Percentiles rank a stretch among this genome's conserved stretches.
Conservation (phyloP, 1,140 invertebrate species). For the Drosophila murphyi region DNA sequence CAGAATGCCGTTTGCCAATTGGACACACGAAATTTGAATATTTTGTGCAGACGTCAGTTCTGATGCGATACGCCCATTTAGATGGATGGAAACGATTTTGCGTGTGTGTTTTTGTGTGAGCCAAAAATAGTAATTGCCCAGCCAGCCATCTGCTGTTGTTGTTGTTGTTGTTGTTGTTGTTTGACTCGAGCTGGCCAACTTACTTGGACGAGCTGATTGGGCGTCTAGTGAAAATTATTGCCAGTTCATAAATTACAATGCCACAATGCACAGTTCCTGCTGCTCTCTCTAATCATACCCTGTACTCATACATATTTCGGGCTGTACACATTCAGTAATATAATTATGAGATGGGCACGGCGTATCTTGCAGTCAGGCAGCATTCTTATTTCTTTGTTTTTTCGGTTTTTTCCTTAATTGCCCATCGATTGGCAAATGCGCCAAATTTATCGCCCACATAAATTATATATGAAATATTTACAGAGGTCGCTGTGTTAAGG, state of each 20-base stretch:
- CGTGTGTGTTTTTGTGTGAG: neutral
- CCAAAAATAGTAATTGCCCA: constrained; percentile 50
- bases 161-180: constrained; percentile 8
- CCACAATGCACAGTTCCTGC: constrained; percentile 14
- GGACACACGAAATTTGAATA: constrained; percentile 19
- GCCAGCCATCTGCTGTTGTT: constrained; percentile 30
- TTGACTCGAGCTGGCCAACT: constrained; percentile 32
- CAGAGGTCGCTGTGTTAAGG: constrained; percentile 36
- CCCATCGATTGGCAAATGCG: constrained; percentile 38
- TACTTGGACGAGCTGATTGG: constrained; percentile 50
- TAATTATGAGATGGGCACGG: neutral
- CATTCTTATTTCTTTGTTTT: neutral
- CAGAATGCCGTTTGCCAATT: constrained; percentile 56
- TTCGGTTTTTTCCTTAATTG: constrained; percentile 22
- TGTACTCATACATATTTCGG: neutral
- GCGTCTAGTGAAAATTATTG: constrained; percentile 64
- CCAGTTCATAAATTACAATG: constrained; percentile 57
- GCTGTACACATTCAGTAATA: neutral
- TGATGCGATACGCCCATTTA: neutral
- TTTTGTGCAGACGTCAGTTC: constrained; percentile 19
- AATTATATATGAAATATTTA: constrained; percentile 48
- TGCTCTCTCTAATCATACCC: neutral
- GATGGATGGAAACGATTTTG: constrained; percentile 13
- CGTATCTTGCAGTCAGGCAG: neutral
- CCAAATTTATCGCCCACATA: constrained; percentile 62